phyloP scores from a whole-genome alignment of 1,140 invertebrate species.

The Uloborus diversus region DNA sequence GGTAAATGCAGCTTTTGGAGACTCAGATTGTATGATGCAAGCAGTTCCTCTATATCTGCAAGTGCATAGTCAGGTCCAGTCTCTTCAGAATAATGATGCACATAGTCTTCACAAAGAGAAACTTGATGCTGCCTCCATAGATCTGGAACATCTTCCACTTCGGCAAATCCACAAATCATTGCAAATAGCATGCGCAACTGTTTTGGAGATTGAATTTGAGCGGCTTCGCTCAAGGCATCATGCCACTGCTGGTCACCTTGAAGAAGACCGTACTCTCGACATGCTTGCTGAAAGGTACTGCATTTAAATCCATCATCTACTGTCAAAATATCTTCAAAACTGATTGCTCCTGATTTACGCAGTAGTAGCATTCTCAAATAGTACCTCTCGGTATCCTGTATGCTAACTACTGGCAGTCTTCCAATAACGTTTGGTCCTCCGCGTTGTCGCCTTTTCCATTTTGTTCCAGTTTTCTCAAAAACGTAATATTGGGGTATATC shows the following conservation, averaged over 20 bases:
- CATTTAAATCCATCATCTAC: background rate
- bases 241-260: constrained; percentile 61
- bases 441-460: constrained; percentile 38
- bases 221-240: constrained; percentile 60
- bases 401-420: constrained; percentile 54
- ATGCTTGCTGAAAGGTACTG: background rate
- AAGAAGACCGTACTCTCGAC: background rate
- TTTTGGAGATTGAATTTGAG: too few species aligned
- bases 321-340: constrained; percentile 20
- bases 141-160: too few species aligned
- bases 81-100: background rate
- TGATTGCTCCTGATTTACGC: background rate
- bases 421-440: constrained; percentile 1
- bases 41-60: too few species aligned
- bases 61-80: background rate
- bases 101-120: constrained; percentile 5
- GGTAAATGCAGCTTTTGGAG: too few species aligned
- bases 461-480: too few species aligned
- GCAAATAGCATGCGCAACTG: too few species aligned
- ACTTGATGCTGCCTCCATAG: too few species aligned
- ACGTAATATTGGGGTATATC: constrained; percentile 29
- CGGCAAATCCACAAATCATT: too few species aligned
- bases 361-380: constrained; percentile 15
- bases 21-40: too few species aligned
- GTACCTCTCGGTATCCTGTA: background rate